Percentiles rank a stretch among this genome's conserved stretches.
Evolutionary conservation across 2,113 vertebrate species (phyloP).

Genomic region (Aegotheles bennettii): DNA sequence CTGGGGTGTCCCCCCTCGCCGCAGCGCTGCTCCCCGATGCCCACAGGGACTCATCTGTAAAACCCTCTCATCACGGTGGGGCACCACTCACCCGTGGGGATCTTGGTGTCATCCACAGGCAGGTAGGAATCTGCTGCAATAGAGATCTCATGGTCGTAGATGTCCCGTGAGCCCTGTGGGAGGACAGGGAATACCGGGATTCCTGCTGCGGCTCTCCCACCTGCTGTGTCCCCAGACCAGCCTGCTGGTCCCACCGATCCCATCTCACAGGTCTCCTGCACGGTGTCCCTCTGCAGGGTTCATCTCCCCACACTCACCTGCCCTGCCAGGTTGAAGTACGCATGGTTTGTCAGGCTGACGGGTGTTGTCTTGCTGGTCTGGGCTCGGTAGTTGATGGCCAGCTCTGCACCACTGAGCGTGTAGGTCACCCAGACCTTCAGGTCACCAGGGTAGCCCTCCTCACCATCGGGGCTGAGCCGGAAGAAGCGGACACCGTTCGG

Average conservation of each 20-base stretch:
- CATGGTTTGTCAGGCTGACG: conserved; percentile 91
- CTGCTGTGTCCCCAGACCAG: background rate
- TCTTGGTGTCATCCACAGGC: conserved; percentile 81
- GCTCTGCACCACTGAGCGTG: conserved; percentile 75
- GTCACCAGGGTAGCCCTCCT: conserved; percentile 92
- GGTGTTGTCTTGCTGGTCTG: conserved; percentile 82
- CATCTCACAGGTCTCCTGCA: background rate
- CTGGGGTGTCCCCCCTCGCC: background rate
- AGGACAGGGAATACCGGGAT: background rate
- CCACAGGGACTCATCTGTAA: background rate
- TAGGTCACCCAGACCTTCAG: conserved; percentile 86
- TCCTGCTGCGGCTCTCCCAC: background rate
- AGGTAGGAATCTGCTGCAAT: conserved; percentile 83
- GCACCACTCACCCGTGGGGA: conserved; percentile 82
- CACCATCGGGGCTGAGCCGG: conserved; percentile 83
- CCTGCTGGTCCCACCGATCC: fast-evolving
- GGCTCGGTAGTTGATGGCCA: conserved; percentile 82
- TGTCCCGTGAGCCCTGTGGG: conserved; percentile 74
- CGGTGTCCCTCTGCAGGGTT: fast-evolving
- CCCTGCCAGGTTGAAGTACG: conserved; percentile 93
- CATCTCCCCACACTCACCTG: conserved; percentile 73
- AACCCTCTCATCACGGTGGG: background rate
- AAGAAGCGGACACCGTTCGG: conserved; percentile 80
- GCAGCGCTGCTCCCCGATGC: background rate
- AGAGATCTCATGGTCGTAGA: conserved; percentile 85